Conservation (phyloP, 37 sponge, comb jelly and placozoan genomes). For the Oscarella lobularis region DNA sequence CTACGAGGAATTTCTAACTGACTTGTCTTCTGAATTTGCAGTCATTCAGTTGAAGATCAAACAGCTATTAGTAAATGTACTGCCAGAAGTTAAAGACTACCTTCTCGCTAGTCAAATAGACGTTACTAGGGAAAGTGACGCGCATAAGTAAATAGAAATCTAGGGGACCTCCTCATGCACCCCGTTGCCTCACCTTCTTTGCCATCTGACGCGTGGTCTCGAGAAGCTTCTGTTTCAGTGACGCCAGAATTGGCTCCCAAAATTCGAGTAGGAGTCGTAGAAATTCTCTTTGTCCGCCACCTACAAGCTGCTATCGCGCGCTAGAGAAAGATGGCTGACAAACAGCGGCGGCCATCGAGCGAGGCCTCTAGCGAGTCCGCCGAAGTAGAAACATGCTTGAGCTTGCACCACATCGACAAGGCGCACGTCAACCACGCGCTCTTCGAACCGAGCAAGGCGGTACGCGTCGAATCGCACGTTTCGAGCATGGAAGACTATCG, state of each 20-base stretch:
- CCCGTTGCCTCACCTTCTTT: not conserved
- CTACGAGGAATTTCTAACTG: not conserved
- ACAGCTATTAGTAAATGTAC: not conserved
- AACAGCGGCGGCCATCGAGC: too few relatives aligned
- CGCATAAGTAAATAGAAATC: too few relatives aligned
- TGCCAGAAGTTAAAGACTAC: too few relatives aligned
- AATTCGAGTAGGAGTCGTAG: too few relatives aligned
- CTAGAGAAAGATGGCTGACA: too few relatives aligned
- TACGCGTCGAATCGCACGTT: slow-evolving; percentile 12
- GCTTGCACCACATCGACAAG: not conserved
- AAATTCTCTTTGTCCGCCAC: too few relatives aligned
- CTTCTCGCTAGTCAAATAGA: slow-evolving; percentile 94
- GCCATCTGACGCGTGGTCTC: not conserved
- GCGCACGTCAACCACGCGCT: slow-evolving; percentile 16
- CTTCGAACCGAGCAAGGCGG: slow-evolving; percentile 6
- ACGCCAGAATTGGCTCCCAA: too few relatives aligned
- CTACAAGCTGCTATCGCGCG: too few relatives aligned
- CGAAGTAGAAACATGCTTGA: not conserved
- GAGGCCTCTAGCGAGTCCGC: not conserved
- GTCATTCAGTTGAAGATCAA: not conserved
- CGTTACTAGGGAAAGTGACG: too few relatives aligned
- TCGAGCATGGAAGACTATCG: slow-evolving; percentile 21
- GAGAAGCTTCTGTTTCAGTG: too few relatives aligned
- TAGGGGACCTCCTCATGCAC: too few relatives aligned
- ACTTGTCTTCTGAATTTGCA: not conserved